These are phyloP conservation scores for Puma concolor DNA, from an alignment of 2,113 vertebrate species.

Conservation along the genomic window DNA sequence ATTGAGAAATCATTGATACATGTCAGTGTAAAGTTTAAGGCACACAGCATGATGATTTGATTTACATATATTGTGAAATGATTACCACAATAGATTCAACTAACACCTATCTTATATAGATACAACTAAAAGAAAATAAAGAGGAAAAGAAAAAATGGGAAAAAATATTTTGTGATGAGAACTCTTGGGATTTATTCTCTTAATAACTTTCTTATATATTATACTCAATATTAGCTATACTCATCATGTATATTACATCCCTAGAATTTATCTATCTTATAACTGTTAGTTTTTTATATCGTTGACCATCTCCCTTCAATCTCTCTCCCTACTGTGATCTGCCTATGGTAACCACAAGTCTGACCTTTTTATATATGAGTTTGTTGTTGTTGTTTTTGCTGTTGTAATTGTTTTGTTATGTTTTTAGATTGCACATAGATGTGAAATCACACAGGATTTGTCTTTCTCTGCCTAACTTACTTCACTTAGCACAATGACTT, in stretches of 20 bases:
- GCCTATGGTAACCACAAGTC: neutral
- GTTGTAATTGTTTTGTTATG: neutral
- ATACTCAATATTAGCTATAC: neutral
- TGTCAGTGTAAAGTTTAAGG: neutral
- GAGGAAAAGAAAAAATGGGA: neutral
- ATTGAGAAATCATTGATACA: neutral
- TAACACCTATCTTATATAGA: neutral
- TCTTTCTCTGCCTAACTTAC: neutral
- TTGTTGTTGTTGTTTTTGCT: neutral
- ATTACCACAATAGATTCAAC: neutral
- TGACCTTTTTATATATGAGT: neutral
- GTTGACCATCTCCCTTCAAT: neutral
- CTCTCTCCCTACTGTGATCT: neutral
- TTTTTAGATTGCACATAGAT: neutral
- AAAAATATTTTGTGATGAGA: neutral
- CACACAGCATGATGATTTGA: neutral
- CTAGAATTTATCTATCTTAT: neutral
- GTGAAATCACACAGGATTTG: neutral
- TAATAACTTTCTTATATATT: neutral
- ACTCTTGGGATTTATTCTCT: neutral
- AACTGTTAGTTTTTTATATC: neutral
- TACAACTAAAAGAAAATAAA: neutral
- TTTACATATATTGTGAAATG: neutral
- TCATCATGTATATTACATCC: neutral
- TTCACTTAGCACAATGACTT: neutral